Evolutionary conservation across 2,113 vertebrate genomes (phyloP).

Genomic region (Brachypodius melanocephalos): DNA sequence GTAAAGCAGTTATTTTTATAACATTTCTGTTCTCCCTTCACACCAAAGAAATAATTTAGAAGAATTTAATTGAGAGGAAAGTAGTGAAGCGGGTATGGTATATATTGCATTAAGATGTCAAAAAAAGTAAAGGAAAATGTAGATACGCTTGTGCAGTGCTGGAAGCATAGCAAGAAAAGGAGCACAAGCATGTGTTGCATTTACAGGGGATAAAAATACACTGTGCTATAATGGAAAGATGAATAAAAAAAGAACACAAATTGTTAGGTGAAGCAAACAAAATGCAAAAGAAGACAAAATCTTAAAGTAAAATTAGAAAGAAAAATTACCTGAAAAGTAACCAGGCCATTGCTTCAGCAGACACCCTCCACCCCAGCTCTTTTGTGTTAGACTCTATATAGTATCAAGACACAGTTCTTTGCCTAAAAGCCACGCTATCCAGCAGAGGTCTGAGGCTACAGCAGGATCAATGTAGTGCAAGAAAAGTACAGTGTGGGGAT

Average conservation of each 20-base stretch:
- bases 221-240: not conserved
- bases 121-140: not conserved
- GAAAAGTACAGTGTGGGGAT: too few relatives aligned
- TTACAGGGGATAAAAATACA: not conserved
- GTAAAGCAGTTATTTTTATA: not conserved
- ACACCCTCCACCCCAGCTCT: accelerated
- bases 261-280: not conserved
- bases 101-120: not conserved
- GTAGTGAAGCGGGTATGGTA: not conserved
- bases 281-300: not conserved
- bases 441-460: not conserved
- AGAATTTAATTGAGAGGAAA: not conserved
- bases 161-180: not conserved
- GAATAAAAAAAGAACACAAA: not conserved
- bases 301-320: not conserved
- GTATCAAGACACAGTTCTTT: not conserved
- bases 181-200: not conserved
- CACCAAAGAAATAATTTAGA: not conserved
- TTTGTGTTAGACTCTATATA: not conserved
- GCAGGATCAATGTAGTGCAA: not conserved
- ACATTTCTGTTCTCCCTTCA: not conserved
- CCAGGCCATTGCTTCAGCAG: not conserved
- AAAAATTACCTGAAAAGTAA: not conserved
- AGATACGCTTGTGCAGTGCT: not conserved
- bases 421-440: not conserved